Evolutionary conservation across 2,113 vertebrate genomes (phyloP), one percentile per base, ranked within the genome.

Genomic region (Gymnogyps californianus): DNA sequence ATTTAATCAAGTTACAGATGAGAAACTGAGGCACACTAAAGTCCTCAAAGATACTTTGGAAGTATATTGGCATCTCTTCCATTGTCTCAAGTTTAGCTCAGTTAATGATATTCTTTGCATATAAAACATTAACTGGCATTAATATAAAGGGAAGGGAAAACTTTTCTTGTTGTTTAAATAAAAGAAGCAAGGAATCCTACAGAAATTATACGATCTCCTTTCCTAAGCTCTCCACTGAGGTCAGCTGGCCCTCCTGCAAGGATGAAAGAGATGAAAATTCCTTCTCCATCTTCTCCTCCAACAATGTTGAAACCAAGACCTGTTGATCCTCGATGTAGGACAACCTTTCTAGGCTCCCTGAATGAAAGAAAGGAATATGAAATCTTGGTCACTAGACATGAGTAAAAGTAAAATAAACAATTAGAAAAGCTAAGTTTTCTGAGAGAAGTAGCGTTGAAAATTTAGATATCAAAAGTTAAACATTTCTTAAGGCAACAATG

Each of bases 241-340:
- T 99, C 99, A 32, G 99, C 99, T 49, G 99, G 99, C 25, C 99
- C 99, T 87, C 99, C 99, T 5, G 99, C 99, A 75, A 99, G 99
- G 96, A 99, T 99, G 98, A 99, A 99, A 91, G 99, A 99, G 97
- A 99, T 99, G 97, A 99, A 99, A 98, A 99, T 99, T 46, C 99
- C 99, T 98, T 99, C 99, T 78, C 99, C 99, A 52, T 99, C 99
- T 97, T 99, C 99, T 36, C 99, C 99, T 55, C 99, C 99, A 82
- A 99, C 99, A 46, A 99, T 99, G 98, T 99, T 99, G 98, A 99
- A 99, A 87, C 99, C 99, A 94, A 99, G 98, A 6, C 99, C 99
- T 1, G 99, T 99, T 46, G 99, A 98, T 76, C 99, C 99, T 89
- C 99, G 98, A 96, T 99, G 99, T 66, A 99, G 98, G 46, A 99